phyloP scores from a whole-genome alignment of 1,140 invertebrate genomes.

The Cydia pomonella region DNA sequence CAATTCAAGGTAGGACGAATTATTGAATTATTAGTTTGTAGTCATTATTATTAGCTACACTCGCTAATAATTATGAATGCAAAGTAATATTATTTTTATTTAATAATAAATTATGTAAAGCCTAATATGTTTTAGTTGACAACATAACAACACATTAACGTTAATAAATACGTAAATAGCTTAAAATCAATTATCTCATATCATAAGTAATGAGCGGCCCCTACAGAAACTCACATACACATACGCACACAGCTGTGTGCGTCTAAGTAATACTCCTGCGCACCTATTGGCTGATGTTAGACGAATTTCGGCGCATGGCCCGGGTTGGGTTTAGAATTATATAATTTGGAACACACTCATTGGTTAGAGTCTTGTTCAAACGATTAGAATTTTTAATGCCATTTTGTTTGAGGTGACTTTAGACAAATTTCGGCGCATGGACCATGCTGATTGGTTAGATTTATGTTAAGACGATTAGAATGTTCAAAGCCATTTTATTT shows the following conservation, averaged over 20 bases:
- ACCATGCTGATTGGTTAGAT: neutral
- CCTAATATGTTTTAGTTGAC: too few species aligned
- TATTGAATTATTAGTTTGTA: too few species aligned
- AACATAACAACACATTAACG: too few species aligned
- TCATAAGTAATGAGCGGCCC: too few species aligned
- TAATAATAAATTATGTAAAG: too few species aligned
- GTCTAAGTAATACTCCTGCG: conserved; percentile 24
- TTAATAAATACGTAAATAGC: too few species aligned
- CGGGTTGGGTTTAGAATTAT: neutral
- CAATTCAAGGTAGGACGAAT: too few species aligned
- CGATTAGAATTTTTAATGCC: neutral
- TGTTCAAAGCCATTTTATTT: neutral
- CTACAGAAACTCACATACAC: neutral
- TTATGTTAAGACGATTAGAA: neutral
- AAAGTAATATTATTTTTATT: too few species aligned
- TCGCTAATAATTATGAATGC: too few species aligned
- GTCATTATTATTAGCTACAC: too few species aligned
- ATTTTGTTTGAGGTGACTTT: neutral
- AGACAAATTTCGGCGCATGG: too few species aligned
- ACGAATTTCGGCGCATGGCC: neutral
- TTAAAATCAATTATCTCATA: too few species aligned
- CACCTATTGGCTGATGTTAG: neutral
- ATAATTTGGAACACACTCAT: neutral
- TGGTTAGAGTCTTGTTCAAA: neutral
- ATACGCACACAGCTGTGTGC: neutral